Base-by-base conservation (phyloP, 2,113 vertebrate genomes). In the Dipodomys spectabilis region DNA sequence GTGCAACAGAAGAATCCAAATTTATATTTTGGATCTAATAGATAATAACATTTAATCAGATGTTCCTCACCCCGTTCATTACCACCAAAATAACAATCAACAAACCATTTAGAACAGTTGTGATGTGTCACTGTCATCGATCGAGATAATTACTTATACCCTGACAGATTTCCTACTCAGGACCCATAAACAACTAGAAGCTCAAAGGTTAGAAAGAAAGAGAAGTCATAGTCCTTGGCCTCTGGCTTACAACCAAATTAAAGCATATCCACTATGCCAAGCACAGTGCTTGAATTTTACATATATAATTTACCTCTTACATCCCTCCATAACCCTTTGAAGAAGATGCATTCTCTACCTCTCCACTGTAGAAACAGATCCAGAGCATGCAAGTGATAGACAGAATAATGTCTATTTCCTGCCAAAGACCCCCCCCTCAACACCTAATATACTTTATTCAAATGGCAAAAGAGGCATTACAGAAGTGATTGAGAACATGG, bases 141-240 rank as follows among this genome's bases (percentile, higher is more conserved):
- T 91, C 62, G 57, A 88, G 89, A 28, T 91, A 85, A 93, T 94
- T 94, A 95, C 80, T 82, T 92, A 87, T 85, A 93, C 5, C 49
- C 72, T 32, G 88, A 86, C 74, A 88, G 92, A 96, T 96, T 78
- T 91, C 49, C 65, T 79, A 22, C 45, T 89, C 5, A 16, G 45
- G 27, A 60, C 35, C 23, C 69, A 88, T 45, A 71, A 93, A n/a
- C 18, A 90, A 65, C 35, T 82, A 87, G 81, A 86, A 86, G n/a
- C 71, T 90, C 83, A 92, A 89, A 67, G 44, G 35, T 86, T 74
- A 91, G 53, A 93, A 73, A 93, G 88, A 94, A 77, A 28, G 19
- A 65, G 45, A 79, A 60, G 68, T 22, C 68, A 86, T 20, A 71
- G 22, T 19, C 13, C 79, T 89, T 84, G 22, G 35, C 72, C 72